phyloP scores from a whole-genome alignment of 30 jellyfish, hydroid and myxozoan species.

The Sanderia malayensis region DNA sequence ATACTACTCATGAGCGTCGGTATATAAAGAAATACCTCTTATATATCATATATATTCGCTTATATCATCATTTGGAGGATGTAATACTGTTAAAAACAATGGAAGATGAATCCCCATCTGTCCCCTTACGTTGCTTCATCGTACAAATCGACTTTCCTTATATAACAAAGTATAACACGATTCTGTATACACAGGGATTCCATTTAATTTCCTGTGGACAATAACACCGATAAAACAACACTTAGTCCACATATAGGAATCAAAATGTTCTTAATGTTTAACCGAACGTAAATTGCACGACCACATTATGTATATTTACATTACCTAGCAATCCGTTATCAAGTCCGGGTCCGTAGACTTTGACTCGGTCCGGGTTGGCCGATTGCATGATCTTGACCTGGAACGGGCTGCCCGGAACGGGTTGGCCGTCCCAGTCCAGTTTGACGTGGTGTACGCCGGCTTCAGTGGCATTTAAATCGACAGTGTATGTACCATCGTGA shows the following conservation, averaged over 20 bases:
- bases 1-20: background rate
- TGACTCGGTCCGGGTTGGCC: constrained; percentile 73
- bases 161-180: too few species aligned
- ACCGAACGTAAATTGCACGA: too few species aligned
- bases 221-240: too few species aligned
- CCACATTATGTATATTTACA: too few species aligned
- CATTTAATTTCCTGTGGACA: too few species aligned
- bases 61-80: background rate
- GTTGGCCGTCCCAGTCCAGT: constrained; percentile 97
- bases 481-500: constrained; percentile 94
- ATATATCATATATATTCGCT: background rate
- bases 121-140: too few species aligned
- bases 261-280: too few species aligned
- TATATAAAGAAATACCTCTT: background rate
- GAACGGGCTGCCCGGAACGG: constrained; percentile 97
- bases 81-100: background rate
- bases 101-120: background rate
- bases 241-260: too few species aligned
- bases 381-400: constrained; percentile 95
- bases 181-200: too few species aligned
- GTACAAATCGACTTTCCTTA: too few species aligned
- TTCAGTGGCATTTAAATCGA: constrained; percentile 93
- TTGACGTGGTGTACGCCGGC: constrained; percentile 94
- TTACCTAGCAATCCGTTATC: constrained; percentile 77
- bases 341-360: constrained; percentile 93